Conservation (phyloP, 2,113 vertebrate species). For the Lasiurus cinereus region DNA sequence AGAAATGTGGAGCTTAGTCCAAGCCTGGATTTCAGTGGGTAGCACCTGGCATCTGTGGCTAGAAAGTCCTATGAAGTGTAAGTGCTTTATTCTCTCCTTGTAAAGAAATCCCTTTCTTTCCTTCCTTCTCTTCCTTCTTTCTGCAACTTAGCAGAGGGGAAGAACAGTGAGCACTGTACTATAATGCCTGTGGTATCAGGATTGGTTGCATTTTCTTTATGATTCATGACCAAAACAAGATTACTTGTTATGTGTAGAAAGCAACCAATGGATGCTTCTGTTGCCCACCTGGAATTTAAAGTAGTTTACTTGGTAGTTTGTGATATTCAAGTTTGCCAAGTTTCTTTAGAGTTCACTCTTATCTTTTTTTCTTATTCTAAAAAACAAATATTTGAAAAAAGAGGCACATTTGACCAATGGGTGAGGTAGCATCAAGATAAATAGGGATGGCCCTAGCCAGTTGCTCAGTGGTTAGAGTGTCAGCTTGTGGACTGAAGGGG, state of each 20-base stretch:
- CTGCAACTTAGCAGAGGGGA: constrained; percentile 49
- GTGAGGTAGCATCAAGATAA: background rate
- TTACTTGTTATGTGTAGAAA: constrained; percentile 18
- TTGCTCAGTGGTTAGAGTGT: no score
- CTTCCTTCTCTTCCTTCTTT: constrained; percentile 44
- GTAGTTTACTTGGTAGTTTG: constrained; percentile 11
- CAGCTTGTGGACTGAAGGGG: no score
- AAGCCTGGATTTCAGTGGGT: constrained; percentile 83
- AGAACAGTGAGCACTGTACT: constrained; percentile 55
- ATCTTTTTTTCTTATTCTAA: constrained; percentile 15
- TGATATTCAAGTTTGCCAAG: constrained; percentile 18
- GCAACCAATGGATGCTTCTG: constrained; percentile 21
- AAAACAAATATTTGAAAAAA: constrained; percentile 50
- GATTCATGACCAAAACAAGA: constrained; percentile 53
- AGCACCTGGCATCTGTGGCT: constrained; percentile 75
- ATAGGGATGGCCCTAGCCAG: background rate
- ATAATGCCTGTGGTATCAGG: background rate
- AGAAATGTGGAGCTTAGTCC: constrained; percentile 83
- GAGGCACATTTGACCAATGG: background rate
- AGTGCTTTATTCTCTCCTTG: constrained; percentile 82
- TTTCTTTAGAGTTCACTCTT: constrained; percentile 44
- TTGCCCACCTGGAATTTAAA: constrained; percentile 21
- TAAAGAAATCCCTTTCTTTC: constrained; percentile 69
- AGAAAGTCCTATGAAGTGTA: constrained; percentile 80
- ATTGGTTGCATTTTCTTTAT: constrained; percentile 62